Evolutionary conservation across 2,113 vertebrate species (phyloP).

Genomic region (Xiphorhynchus elegans): DNA sequence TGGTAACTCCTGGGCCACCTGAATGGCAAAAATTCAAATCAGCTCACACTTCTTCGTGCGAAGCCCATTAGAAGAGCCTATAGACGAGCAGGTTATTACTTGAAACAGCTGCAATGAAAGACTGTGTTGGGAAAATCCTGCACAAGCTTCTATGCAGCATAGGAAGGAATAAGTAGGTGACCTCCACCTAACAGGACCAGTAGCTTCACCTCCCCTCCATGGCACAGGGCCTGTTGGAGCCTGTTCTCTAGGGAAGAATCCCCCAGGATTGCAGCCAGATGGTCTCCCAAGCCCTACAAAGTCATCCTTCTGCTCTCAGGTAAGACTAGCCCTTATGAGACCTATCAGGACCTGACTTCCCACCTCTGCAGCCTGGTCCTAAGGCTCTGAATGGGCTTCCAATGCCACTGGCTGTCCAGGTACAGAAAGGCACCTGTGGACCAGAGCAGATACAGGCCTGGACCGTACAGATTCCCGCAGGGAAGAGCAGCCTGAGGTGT

Average conservation of each 20-base stretch:
- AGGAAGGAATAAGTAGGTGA: neutral
- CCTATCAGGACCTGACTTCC: neutral
- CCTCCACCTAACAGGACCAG: neutral
- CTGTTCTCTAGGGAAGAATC: neutral
- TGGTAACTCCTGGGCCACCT: neutral
- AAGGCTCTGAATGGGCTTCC: neutral
- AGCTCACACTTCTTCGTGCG: neutral
- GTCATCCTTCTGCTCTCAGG: neutral
- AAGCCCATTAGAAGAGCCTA: neutral
- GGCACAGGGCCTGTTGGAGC: neutral
- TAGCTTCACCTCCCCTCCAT: neutral
- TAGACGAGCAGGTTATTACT: neutral
- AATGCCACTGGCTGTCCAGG: neutral
- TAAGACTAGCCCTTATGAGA: neutral
- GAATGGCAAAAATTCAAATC: neutral
- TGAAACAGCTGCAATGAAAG: neutral
- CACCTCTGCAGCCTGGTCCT: neutral
- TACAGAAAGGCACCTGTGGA: neutral
- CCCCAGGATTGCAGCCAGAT: neutral
- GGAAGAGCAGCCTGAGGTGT: neutral
- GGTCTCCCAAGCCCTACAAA: neutral
- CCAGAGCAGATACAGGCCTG: neutral
- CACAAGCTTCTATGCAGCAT: neutral
- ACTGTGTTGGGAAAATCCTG: neutral
- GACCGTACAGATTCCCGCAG: neutral